phyloP scores from a whole-genome alignment of 2,888 invertebrate genomes.

The Amblyjoppa fuscipennis region DNA sequence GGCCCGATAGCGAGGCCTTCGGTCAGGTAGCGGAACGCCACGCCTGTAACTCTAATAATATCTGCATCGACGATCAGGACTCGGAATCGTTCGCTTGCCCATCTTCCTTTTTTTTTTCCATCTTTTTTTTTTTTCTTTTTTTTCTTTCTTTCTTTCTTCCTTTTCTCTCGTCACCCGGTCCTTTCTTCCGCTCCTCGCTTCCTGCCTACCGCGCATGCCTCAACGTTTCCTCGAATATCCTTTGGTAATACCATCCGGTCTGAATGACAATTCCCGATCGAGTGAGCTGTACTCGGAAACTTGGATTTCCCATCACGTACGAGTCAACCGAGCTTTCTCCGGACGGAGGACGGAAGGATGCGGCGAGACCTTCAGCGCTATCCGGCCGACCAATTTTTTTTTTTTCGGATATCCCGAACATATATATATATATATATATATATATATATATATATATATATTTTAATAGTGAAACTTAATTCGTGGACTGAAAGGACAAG shows the following conservation, averaged over 20 bases:
- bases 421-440: too few species aligned
- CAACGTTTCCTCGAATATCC: constrained; percentile 47
- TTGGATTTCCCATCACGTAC: constrained; percentile 69
- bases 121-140: constrained; percentile 23
- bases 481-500: too few species aligned
- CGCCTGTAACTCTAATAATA: constrained; percentile 29
- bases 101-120: constrained; percentile 7
- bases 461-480: too few species aligned
- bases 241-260: constrained; percentile 44
- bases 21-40: constrained; percentile 32
- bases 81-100: constrained; percentile 19
- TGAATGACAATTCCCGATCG: constrained; percentile 60
- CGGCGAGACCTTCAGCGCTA: neutral
- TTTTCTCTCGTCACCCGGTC: constrained; percentile 34
- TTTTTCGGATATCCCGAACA: neutral
- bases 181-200: constrained; percentile 27
- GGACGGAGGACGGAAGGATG: constrained; percentile 32
- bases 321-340: constrained; percentile 67
- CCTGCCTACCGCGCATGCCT: constrained; percentile 12
- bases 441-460: too few species aligned
- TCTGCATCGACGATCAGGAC: constrained; percentile 37
- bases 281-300: constrained; percentile 34
- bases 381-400: neutral
- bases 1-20: constrained; percentile 7
- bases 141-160: neutral